These are phyloP conservation scores for Ips typographus DNA, from an alignment of 1,140 invertebrate genomes.

Conservation along the genomic window DNA sequence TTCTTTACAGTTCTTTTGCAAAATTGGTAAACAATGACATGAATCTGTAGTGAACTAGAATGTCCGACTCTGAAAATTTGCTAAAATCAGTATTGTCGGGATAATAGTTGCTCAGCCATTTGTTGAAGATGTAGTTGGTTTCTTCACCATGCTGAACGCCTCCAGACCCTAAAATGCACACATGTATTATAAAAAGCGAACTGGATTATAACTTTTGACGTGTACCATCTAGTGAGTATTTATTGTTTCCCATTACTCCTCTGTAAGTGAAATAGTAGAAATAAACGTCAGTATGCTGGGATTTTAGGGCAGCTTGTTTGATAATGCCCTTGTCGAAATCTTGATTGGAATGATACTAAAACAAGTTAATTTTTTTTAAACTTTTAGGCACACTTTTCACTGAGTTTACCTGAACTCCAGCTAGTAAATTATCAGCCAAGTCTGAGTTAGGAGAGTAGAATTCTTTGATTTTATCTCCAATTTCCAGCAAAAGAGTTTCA, in stretches of 20 bases:
- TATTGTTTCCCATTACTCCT: conserved; percentile 21
- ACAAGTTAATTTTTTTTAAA: neutral
- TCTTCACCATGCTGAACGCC: conserved; percentile 27
- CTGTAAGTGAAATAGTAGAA: conserved; percentile 29
- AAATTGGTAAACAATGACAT: conserved; percentile 34
- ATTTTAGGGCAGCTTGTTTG: conserved; percentile 26
- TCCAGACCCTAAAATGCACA: conserved; percentile 10
- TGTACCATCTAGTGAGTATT: neutral
- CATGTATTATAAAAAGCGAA: neutral
- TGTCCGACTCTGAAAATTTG: conserved; percentile 24
- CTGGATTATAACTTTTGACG: neutral
- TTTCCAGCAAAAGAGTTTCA: conserved; percentile 1
- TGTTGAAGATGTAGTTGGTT: conserved; percentile 28
- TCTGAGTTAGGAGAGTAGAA: conserved; percentile 25
- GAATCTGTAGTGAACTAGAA: conserved; percentile 18
- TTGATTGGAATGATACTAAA: conserved; percentile 18
- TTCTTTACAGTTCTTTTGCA: conserved; percentile 25
- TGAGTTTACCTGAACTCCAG: conserved; percentile 2
- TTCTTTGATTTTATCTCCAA: conserved; percentile 27
- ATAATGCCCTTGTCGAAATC: conserved; percentile 28
- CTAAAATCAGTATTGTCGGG: conserved; percentile 31
- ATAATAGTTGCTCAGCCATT: conserved; percentile 24
- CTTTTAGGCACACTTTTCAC: neutral
- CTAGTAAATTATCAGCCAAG: conserved; percentile 24
- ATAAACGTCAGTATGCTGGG: conserved; percentile 14